Base-by-base conservation (phyloP, 2,113 vertebrate genomes). In the Trogon melanurus region DNA sequence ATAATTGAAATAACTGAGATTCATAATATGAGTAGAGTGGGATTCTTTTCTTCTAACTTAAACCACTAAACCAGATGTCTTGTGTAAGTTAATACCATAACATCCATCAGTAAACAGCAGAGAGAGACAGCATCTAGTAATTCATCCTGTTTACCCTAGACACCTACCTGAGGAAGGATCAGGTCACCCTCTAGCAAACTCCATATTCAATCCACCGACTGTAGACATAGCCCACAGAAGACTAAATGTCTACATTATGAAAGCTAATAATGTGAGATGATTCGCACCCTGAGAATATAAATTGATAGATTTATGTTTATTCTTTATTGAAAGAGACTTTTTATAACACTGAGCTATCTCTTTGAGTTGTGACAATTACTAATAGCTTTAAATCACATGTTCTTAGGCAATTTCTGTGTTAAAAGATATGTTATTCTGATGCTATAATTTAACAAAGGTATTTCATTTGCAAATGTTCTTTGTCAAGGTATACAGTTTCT, bases 401-500 rank as follows among this genome's bases (percentile, higher is more conserved):
- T 95, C 56, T 56, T 85, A 54, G 54, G 51, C 45, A 91, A 70
- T 65, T 91, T 93, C 93, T 91, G 6, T 65, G 83, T 66, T 88
- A 70, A 79, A 85, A 91, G 45, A 53, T 58, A 48, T 51, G 32
- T 74, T 88, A 86, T 70, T 89, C 83, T 94, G 51, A 76, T 82
- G 47, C 7, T 47, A 47, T 82, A 88, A 79, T 94, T 92, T 94
- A 85, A 93, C 51, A 85, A 57, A 96, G 72, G 50, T 89, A 79
- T 91, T 89, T 85, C 44, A 88, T 96, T 95, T 97, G 47, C 71
- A 95, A 91, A 69, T 89, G 78, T 95, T 96, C 82, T 93, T 89
- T 94, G 91, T 47, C 85, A 83, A 89, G 75, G 74, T 94, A 90
- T 41, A 94, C 79, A 88, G 22, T 91, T 94, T 93, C 58, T 91